Conservation (phyloP, 2,797 vertebrate genomes). For the Megaceryle alcyon region DNA sequence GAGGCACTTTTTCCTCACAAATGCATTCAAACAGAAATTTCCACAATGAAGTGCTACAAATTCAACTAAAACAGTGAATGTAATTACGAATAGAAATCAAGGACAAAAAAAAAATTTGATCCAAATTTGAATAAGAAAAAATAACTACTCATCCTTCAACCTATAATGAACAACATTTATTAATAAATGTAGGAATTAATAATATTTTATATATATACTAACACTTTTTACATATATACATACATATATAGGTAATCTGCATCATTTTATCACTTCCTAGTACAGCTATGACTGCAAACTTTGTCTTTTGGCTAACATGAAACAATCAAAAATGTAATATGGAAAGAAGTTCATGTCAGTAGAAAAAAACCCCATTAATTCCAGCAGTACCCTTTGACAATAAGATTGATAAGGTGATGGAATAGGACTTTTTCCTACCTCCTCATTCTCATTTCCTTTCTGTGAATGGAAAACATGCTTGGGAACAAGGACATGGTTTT, state of each 20-base stretch:
- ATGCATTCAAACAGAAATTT: not conserved
- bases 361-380: not conserved
- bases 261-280: not conserved
- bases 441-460: not conserved
- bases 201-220: not conserved
- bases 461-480: not conserved
- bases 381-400: not conserved
- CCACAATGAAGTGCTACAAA: accelerated
- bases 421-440: not conserved
- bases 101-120: not conserved
- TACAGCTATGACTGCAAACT: not conserved
- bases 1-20: not conserved
- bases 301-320: not conserved
- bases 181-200: not conserved
- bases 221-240: not conserved
- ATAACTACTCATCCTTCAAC: not conserved
- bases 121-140: not conserved
- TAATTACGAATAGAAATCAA: not conserved
- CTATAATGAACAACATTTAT: not conserved
- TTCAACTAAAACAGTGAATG: not conserved
- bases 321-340: not conserved
- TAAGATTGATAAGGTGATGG: not conserved
- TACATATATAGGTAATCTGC: not conserved
- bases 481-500: not conserved
- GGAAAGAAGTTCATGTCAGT: not conserved